These are phyloP conservation scores for Zoanthus solanderi DNA, from an alignment of 92 coral and sea anemone genomes.

Conservation along the genomic window DNA sequence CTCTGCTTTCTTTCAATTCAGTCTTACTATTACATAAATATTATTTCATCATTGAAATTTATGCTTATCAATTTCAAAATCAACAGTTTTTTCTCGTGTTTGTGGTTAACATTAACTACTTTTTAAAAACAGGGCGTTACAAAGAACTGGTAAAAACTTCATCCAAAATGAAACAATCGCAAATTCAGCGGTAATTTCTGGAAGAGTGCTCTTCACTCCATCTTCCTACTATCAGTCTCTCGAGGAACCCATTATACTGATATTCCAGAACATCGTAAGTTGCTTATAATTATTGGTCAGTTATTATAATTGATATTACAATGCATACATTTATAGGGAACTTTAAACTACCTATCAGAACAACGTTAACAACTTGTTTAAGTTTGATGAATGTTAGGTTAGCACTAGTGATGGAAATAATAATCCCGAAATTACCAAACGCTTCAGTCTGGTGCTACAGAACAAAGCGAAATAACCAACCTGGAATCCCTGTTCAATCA, in stretches of 20 bases:
- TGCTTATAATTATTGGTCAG: neutral
- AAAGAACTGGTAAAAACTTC: conserved; percentile 28
- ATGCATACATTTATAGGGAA: no score
- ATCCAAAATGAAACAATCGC: conserved; percentile 49
- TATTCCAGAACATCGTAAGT: conserved; percentile 83
- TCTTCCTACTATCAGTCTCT: conserved; percentile 64
- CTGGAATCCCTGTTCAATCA: no score
- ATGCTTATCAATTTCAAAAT: no score
- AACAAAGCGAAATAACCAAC: no score
- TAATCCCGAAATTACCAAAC: no score
- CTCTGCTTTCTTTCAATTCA: no score
- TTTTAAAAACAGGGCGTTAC: conserved; percentile 25
- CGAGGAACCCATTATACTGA: conserved; percentile 72
- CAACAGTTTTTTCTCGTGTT: neutral
- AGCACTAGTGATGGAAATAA: no score
- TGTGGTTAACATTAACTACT: neutral
- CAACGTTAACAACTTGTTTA: neutral
- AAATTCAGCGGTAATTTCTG: conserved; percentile 87
- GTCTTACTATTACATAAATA: no score
- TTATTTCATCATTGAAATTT: no score
- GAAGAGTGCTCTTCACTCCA: conserved; percentile 62
- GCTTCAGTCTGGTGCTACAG: no score
- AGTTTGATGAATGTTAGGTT: neutral
- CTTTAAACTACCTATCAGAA: no score
- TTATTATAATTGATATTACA: neutral